These are phyloP conservation scores for Archips xylosteana DNA, from an alignment of 2,888 invertebrate species.

Conservation along the genomic window DNA sequence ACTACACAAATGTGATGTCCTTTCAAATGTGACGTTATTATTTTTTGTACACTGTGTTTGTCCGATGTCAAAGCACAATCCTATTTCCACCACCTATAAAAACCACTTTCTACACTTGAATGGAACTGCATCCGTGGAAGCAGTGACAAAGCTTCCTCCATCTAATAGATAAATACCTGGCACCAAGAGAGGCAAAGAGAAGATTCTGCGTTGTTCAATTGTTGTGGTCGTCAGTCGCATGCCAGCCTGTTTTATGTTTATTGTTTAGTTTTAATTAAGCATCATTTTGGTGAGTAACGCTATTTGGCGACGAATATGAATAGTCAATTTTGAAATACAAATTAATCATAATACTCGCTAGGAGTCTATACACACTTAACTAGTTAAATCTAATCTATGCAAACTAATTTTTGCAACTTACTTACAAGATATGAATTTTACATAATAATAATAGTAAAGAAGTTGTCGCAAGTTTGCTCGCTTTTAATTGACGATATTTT, in stretches of 20 bases:
- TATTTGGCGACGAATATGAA: background rate
- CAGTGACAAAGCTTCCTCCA: background rate
- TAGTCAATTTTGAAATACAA: background rate
- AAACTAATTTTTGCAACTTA: no score
- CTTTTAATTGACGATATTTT: background rate
- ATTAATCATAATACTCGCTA: background rate
- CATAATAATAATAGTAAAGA: no score
- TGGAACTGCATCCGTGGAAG: constrained; percentile 29
- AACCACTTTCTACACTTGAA: constrained; percentile 41
- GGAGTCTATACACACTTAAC: no score
- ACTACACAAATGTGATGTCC: constrained; percentile 28
- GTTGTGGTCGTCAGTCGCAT: constrained; percentile 69
- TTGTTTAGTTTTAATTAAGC: constrained; percentile 47
- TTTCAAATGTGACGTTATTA: constrained; percentile 29
- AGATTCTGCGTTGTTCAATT: constrained; percentile 7
- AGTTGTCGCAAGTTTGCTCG: no score
- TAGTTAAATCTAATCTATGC: no score
- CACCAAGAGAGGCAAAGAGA: background rate
- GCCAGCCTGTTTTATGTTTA: constrained; percentile 59
- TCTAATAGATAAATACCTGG: background rate
- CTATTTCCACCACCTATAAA: constrained; percentile 40
- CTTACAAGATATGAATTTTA: no score
- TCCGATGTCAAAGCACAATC: constrained; percentile 51
- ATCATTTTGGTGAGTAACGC: constrained; percentile 21
- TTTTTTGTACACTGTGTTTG: constrained; percentile 44